These are phyloP conservation scores for Craterocephalus amniculus DNA, from an alignment of 2,797 vertebrate species.

Conservation along the genomic window DNA sequence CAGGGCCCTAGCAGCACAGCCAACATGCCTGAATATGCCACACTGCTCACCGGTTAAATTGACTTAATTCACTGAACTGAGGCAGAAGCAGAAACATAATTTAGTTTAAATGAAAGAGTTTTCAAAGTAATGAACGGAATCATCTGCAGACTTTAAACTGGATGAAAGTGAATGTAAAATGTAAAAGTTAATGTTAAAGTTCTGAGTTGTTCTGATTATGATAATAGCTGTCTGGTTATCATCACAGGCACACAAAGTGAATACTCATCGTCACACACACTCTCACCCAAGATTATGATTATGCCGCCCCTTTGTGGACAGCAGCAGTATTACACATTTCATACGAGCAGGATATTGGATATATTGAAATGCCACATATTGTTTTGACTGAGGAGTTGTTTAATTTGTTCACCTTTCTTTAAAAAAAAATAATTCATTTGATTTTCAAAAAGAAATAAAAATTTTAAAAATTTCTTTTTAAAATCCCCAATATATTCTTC, in stretches of 20 bases:
- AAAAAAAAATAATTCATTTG: background rate
- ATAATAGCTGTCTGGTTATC: background rate
- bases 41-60: slow-evolving; percentile 1
- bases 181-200: background rate
- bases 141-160: background rate
- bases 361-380: background rate
- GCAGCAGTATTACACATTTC: slow-evolving; percentile 26
- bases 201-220: background rate
- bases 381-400: background rate
- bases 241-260: background rate
- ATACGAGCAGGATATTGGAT: background rate
- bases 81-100: too few relatives aligned
- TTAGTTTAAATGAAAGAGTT: background rate
- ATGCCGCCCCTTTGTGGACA: slow-evolving; percentile 55
- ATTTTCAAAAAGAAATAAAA: too few relatives aligned
- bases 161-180: background rate
- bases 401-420: background rate
- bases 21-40: slow-evolving; percentile 34
- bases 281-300: background rate
- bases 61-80: background rate
- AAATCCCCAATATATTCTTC: background rate
- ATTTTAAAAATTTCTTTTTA: too few relatives aligned
- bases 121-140: background rate
- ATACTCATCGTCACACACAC: slow-evolving; percentile 10
- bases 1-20: slow-evolving; percentile 1